Evolutionary conservation across 2,888 invertebrate genomes (phyloP).

Genomic region (Drosophila hamatofila): DNA sequence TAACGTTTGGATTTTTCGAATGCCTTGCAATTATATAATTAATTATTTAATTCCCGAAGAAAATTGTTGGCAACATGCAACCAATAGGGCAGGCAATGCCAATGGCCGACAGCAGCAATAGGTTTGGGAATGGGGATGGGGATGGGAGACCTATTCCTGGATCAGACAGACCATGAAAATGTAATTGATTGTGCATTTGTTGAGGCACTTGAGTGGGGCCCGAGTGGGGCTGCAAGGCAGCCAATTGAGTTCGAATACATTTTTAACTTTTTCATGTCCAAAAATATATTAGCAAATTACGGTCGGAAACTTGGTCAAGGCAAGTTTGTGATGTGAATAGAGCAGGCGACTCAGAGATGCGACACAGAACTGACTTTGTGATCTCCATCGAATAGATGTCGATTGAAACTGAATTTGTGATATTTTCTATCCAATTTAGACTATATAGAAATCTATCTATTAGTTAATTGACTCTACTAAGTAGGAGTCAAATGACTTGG

Average conservation of each 20-base stretch:
- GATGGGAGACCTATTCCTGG: not conserved
- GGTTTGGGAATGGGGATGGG: not conserved
- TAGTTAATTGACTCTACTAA: too few relatives aligned
- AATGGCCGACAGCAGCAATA: not conserved
- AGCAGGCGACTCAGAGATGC: too few relatives aligned
- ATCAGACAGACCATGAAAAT: conserved; percentile 25
- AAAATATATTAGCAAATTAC: conserved; percentile 8
- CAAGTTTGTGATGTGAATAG: not conserved
- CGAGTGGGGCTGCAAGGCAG: not conserved
- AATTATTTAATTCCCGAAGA: conserved; percentile 70
- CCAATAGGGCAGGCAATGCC: conserved; percentile 37
- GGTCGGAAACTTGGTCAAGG: not conserved
- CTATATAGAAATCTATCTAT: too few relatives aligned
- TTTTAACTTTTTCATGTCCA: conserved; percentile 3
- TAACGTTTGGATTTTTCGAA: conserved; percentile 52
- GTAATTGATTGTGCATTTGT: conserved; percentile 13
- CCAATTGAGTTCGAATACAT: not conserved
- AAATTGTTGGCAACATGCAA: conserved; percentile 75
- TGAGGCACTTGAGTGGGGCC: not conserved
- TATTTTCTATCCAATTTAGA: too few relatives aligned
- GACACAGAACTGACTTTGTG: too few relatives aligned
- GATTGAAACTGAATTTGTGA: too few relatives aligned
- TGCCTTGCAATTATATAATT: conserved; percentile 73
- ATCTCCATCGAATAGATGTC: too few relatives aligned
- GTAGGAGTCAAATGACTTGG: too few relatives aligned